phyloP scores from a whole-genome alignment of 2,888 invertebrate species.

The Anoplius nigerrimus region DNA sequence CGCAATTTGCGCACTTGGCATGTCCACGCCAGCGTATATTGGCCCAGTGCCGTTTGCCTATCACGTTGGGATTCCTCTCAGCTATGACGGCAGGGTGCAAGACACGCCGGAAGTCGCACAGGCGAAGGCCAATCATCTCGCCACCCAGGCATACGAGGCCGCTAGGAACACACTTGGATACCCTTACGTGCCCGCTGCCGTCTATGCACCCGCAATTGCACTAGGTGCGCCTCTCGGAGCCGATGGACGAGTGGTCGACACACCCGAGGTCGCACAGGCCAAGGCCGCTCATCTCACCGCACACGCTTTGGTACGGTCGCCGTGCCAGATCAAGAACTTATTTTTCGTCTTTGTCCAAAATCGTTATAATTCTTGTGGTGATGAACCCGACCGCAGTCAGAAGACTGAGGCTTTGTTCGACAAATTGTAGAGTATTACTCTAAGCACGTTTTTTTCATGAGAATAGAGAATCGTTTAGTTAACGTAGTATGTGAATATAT shows the following conservation, averaged over 20 bases:
- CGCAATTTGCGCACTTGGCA: constrained; percentile 48
- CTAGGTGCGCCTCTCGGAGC: constrained; percentile 66
- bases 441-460: too few species aligned
- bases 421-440: too few species aligned
- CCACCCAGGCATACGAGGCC: constrained; percentile 72
- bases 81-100: constrained; percentile 61
- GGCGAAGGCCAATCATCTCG: constrained; percentile 75
- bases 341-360: not conserved
- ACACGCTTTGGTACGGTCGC: constrained; percentile 54
- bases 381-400: too few species aligned
- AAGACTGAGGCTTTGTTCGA: not conserved
- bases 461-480: too few species aligned
- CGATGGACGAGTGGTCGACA: constrained; percentile 67
- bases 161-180: constrained; percentile 59
- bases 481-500: too few species aligned
- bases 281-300: constrained; percentile 66
- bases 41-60: constrained; percentile 43
- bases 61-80: constrained; percentile 53
- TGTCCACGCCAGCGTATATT: constrained; percentile 49
- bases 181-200: constrained; percentile 31
- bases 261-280: constrained; percentile 70
- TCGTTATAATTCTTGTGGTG: too few species aligned
- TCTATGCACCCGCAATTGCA: constrained; percentile 44
- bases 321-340: not conserved
- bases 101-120: constrained; percentile 72